Evolutionary conservation across 2,797 vertebrate genomes (phyloP), one percentile per base, ranked within the genome.

Genomic region (Epinephelus awoara): DNA sequence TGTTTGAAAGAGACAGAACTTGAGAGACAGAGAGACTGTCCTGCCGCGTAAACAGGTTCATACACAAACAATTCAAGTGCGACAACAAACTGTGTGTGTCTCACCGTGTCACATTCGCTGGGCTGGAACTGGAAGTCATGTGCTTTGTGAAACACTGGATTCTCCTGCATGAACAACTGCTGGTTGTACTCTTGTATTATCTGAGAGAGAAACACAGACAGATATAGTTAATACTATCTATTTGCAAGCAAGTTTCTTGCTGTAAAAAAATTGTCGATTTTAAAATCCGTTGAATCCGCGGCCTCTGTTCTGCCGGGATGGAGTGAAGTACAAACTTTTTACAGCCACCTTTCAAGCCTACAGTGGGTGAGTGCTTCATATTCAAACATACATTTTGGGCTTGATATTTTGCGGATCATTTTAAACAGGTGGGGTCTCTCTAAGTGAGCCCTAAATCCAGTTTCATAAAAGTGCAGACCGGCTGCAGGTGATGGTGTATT

Each of bases 51-150:
- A 86, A 85, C 77, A 75, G 67, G 77, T 87, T 86, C 56, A 77
- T 83, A 69, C 44, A 77, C 79, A 87, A 88, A 91, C 59, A 82
- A 62, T 17, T 18, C 8, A 73, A 59, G 44, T 42, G 52, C 14
- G 25, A 55, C 27, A 62, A 38, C 19, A 42, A 59, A 46, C 19
- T 49, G 9, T 40, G 75, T 1, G 52, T 29, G 38, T 66, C 97
- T 97, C 93, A 99, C 98, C 81, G 91, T 96, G 94, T 99, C 98
- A 14, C 96, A 98, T 89, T 99, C 98, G 17, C 97, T 97, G 0
- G 98, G 97, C 87, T 99, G 98, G 93, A 99, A 99, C 94, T 98
- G 97, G 94, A 99, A 99, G 67, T 97, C 96, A 72, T 97, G 96
- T 4, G 96, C 96, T 95, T 97, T 99, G 94, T 97, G 97, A 89